Conservation (phyloP, 1,140 invertebrate species). For the Branchinecta lynchi region DNA sequence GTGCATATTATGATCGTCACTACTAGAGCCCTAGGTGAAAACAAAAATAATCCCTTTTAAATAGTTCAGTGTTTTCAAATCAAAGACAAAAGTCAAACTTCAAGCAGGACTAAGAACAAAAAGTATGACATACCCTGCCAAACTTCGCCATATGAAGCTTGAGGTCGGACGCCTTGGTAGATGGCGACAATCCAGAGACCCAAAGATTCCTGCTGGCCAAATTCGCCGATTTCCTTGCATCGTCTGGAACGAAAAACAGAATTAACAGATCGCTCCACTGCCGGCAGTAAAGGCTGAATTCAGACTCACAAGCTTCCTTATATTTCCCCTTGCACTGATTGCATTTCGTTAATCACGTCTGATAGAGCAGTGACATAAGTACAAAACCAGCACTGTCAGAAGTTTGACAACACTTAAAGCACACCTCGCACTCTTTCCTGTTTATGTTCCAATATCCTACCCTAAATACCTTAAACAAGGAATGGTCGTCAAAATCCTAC, state of each 20-base stretch:
- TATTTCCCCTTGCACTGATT: conserved; percentile 22
- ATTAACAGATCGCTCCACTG: not conserved
- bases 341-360: too few relatives aligned
- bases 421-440: too few relatives aligned
- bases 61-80: too few relatives aligned
- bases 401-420: too few relatives aligned
- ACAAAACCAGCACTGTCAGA: too few relatives aligned
- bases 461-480: too few relatives aligned
- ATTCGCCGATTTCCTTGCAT: conserved; percentile 18
- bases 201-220: conserved; percentile 51
- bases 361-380: too few relatives aligned
- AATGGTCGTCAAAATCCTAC: too few relatives aligned
- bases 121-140: conserved; percentile 55
- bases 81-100: not conserved
- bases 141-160: conserved; percentile 79
- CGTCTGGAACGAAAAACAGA: conserved; percentile 13
- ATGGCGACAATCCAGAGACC: conserved; percentile 77
- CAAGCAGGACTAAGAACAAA: not conserved
- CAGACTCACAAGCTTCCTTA: not conserved
- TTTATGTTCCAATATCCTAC: too few relatives aligned
- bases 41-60: too few relatives aligned
- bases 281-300: not conserved
- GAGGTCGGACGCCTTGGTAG: conserved; percentile 75
- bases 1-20: too few relatives aligned
- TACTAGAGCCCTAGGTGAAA: too few relatives aligned